Evolutionary conservation across 2,113 vertebrate genomes (phyloP).

Genomic region (Catharus bicknelli): DNA sequence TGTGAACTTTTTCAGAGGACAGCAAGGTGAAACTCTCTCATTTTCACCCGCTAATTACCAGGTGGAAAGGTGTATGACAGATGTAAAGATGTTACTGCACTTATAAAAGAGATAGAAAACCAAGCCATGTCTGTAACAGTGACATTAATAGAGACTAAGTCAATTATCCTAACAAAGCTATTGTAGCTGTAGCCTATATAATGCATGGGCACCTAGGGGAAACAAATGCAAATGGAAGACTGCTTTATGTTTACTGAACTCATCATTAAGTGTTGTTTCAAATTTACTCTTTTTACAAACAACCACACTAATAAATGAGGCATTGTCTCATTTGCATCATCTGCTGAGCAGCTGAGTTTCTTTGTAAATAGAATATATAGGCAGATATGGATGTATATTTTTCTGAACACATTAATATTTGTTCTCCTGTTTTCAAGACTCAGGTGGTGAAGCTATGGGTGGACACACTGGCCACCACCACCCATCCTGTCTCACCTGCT

Average conservation of each 20-base stretch:
- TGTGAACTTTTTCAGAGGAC: neutral
- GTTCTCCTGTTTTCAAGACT: neutral
- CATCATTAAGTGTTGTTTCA: constrained; percentile 11
- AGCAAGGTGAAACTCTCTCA: neutral
- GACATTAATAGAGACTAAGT: neutral
- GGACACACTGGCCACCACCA: neutral
- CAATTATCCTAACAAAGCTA: neutral
- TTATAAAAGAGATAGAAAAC: neutral
- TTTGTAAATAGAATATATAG: neutral
- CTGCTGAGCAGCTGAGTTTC: constrained; percentile 29
- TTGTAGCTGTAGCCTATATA: neutral
- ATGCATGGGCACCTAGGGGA: neutral
- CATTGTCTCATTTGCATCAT: neutral
- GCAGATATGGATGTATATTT: constrained; percentile 10
- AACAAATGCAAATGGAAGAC: constrained; percentile 28
- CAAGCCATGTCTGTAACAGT: neutral
- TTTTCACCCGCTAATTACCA: neutral
- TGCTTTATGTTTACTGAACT: neutral
- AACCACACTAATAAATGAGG: constrained; percentile 22
- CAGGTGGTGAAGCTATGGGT: neutral
- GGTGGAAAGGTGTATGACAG: neutral
- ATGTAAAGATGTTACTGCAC: neutral
- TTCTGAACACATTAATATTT: neutral
- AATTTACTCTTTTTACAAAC: constrained; percentile 45
- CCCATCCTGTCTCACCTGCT: neutral